phyloP scores from a whole-genome alignment of 2,888 invertebrate species.

The Sabatieria punctata region DNA sequence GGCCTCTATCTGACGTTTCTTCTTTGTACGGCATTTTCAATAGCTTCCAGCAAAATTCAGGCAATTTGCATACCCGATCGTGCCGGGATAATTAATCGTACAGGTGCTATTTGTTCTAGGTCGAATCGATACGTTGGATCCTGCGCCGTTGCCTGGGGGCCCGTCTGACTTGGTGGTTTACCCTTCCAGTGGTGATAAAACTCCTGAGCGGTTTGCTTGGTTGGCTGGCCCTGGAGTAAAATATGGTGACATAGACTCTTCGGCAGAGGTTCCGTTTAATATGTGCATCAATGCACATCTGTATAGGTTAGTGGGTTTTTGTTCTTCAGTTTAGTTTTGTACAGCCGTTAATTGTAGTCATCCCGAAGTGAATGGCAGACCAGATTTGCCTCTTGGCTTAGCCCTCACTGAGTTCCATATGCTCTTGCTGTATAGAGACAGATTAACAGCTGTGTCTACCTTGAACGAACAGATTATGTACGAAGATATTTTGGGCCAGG shows the following conservation, averaged over 20 bases:
- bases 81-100: no score
- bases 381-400: conserved; percentile 21
- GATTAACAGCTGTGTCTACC: conserved; percentile 22
- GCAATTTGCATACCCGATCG: no score
- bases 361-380: conserved; percentile 19
- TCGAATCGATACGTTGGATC: neutral
- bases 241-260: neutral
- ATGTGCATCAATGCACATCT: neutral
- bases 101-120: neutral
- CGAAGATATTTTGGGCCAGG: conserved; percentile 19
- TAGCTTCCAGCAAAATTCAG: neutral
- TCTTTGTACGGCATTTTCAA: neutral
- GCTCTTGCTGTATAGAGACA: conserved; percentile 18
- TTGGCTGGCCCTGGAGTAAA: neutral
- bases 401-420: conserved; percentile 24
- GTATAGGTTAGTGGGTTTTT: neutral
- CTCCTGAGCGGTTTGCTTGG: neutral
- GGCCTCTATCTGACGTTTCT: no score
- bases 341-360: conserved; percentile 13
- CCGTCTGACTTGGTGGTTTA: neutral
- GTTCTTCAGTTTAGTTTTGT: neutral
- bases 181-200: neutral
- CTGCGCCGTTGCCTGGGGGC: neutral
- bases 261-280: neutral
- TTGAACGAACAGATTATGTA: conserved; percentile 19